phyloP scores from a whole-genome alignment of 2,888 invertebrate species.

The Toxonevra muliebris region DNA sequence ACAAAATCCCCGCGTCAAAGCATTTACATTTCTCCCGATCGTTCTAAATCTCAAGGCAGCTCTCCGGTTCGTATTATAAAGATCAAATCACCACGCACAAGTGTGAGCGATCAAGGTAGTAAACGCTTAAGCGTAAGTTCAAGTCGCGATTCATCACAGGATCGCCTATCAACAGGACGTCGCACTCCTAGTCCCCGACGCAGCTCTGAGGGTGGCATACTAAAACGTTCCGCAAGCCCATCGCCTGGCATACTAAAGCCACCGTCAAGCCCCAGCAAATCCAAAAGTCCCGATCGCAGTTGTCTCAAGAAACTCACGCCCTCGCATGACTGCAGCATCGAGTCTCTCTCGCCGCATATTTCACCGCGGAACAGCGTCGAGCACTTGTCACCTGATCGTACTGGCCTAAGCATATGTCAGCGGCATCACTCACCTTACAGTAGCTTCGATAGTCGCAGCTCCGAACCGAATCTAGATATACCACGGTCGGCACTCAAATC shows the following conservation, averaged over 20 bases:
- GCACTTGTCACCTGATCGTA: conserved; percentile 62
- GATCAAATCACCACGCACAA: conserved; percentile 68
- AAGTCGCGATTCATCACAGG: conserved; percentile 62
- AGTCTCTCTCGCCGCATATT: conserved; percentile 61
- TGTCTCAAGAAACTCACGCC: conserved; percentile 61
- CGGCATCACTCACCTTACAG: conserved; percentile 60
- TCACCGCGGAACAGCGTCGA: conserved; percentile 63
- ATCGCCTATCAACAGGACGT: conserved; percentile 56
- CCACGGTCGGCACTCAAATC: conserved; percentile 51
- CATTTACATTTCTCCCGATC: conserved; percentile 69
- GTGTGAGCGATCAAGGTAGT: conserved; percentile 66
- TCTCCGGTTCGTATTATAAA: conserved; percentile 65
- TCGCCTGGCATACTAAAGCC: conserved; percentile 58
- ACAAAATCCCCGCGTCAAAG: conserved; percentile 68
- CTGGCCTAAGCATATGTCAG: conserved; percentile 48
- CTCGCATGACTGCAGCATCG: conserved; percentile 60
- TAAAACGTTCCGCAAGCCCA: conserved; percentile 59
- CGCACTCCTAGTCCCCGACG: conserved; percentile 63
- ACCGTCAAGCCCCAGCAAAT: conserved; percentile 61
- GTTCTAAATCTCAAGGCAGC: conserved; percentile 62
- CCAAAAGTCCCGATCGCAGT: conserved; percentile 63
- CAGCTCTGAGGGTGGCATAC: conserved; percentile 61
- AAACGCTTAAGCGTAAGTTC: conserved; percentile 60
- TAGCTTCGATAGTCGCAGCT: conserved; percentile 63
- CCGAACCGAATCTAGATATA: conserved; percentile 59